Evolutionary conservation across 2,797 vertebrate species (phyloP).

Genomic region (Esox masquinongy): DNA sequence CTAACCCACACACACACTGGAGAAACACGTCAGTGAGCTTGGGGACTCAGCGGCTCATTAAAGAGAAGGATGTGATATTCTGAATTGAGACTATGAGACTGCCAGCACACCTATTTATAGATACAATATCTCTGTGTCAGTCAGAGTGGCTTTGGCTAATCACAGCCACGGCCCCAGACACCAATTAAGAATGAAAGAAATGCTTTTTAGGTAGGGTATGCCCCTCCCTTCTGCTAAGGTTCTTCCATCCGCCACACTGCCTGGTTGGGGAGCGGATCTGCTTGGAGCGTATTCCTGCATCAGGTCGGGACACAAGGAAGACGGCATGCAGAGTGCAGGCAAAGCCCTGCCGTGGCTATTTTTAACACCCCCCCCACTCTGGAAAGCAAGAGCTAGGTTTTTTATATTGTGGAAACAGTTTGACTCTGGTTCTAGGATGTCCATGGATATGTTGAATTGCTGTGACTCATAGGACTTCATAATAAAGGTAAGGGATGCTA

Average conservation of each 20-base stretch:
- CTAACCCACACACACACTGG: conserved; percentile 55
- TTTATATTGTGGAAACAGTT: conserved; percentile 53
- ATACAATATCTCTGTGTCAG: conserved; percentile 78
- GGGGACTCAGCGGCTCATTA: conserved; percentile 81
- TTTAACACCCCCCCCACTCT: conserved; percentile 69
- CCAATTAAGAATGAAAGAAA: conserved; percentile 86
- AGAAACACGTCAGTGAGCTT: conserved; percentile 73
- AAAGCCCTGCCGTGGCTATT: conserved; percentile 69
- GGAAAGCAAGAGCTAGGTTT: conserved; percentile 70
- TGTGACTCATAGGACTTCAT: conserved; percentile 69
- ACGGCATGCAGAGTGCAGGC: conserved; percentile 62
- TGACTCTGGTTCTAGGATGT: conserved; percentile 60
- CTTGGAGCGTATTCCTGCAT: conserved; percentile 60
- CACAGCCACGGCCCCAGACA: conserved; percentile 78
- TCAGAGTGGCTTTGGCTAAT: conserved; percentile 75
- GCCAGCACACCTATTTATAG: conserved; percentile 82
- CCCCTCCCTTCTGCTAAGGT: conserved; percentile 62
- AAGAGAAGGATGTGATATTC: conserved; percentile 83
- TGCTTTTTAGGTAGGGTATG: conserved; percentile 75
- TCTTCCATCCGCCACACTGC: conserved; percentile 52
- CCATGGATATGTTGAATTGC: conserved; percentile 63
- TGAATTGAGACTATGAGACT: conserved; percentile 84
- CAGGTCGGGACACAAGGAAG: conserved; percentile 61
- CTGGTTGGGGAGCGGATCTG: conserved; percentile 55
- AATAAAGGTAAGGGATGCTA: conserved; percentile 71